These are phyloP conservation scores for Origma solitaria DNA, from an alignment of 2,113 vertebrate species.

Conservation along the genomic window DNA sequence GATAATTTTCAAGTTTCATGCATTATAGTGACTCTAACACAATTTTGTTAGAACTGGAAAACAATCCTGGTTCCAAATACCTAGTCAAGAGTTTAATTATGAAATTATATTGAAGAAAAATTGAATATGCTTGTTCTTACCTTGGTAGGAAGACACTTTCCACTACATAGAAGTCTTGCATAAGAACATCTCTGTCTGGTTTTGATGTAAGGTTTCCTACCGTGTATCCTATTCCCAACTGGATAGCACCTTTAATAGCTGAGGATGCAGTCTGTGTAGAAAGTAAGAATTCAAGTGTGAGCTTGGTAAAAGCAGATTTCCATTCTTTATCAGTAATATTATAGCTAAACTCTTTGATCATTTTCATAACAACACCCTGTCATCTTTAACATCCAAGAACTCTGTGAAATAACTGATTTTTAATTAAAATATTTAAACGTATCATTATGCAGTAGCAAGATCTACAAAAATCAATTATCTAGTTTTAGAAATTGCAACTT, in stretches of 20 bases:
- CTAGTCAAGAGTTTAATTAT: not conserved
- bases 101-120: not conserved
- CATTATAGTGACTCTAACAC: not conserved
- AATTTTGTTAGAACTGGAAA: not conserved
- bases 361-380: rapidly evolving
- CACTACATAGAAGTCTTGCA: constrained; percentile 98
- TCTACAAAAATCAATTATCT: not conserved
- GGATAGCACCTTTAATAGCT: constrained; percentile 91
- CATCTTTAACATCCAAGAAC: not conserved
- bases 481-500: not conserved
- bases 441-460: not conserved
- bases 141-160: constrained; percentile 95
- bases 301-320: not conserved
- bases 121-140: constrained; percentile 64
- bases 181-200: constrained; percentile 94
- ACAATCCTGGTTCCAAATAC: not conserved
- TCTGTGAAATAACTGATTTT: not conserved
- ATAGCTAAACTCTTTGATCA: not conserved
- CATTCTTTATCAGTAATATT: not conserved
- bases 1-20: not conserved
- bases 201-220: constrained; percentile 96
- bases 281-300: constrained; percentile 45
- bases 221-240: constrained; percentile 92
- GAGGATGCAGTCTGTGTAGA: constrained; percentile 84
- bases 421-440: not conserved